Base-by-base conservation (phyloP, 2,113 vertebrate genomes). In the Cairina moschata region DNA sequence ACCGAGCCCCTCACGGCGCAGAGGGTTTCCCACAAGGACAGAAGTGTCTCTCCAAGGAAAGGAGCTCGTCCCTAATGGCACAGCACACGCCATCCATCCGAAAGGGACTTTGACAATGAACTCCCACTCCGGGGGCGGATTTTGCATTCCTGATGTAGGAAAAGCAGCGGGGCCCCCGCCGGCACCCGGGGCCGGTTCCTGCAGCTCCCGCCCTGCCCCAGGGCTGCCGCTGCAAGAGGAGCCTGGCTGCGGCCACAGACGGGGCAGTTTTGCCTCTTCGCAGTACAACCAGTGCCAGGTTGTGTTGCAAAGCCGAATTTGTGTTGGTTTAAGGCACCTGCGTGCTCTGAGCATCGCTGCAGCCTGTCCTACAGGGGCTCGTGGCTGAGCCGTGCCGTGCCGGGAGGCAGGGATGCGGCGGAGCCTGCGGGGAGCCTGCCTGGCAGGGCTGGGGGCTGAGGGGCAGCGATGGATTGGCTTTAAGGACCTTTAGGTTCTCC, bases 341-440 rank as follows among this genome's bases (percentile, higher is more conserved):
- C 84, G 92, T 97, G 95, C 86, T 88, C 92, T 10, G 34, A 91
- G 68, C 94, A 86, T 86, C 94, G 46, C 63, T 3, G 16, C 79
- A 4, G 8, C 20, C 42, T 13, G 0, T 29, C 75, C 83, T 0
- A 38, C 7, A 1, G 83, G 84, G 46, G 46, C 42, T 92, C 9
- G 1, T 8, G 23, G 23, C 50, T 7, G 23, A 52, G 50, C 50
- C 12, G 13, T 25, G 50, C 50, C 13, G 22, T 25, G 50, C 22
- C 23, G 3, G 50, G 50, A 2, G 46, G 79, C 0, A 1, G 56
- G 23, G 71, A 63, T 0, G 14, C 48, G 88, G 78, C 85, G 76
- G 81, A 31, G 42, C 50, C 50, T 1, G 1, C 0, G 4, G 59
- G 63, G 44, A 88, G 16, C 1, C 0, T 12, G 8, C 22, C 77